Evolutionary conservation across 1,140 invertebrate species (phyloP).

Genomic region (Bombus terrestris): DNA sequence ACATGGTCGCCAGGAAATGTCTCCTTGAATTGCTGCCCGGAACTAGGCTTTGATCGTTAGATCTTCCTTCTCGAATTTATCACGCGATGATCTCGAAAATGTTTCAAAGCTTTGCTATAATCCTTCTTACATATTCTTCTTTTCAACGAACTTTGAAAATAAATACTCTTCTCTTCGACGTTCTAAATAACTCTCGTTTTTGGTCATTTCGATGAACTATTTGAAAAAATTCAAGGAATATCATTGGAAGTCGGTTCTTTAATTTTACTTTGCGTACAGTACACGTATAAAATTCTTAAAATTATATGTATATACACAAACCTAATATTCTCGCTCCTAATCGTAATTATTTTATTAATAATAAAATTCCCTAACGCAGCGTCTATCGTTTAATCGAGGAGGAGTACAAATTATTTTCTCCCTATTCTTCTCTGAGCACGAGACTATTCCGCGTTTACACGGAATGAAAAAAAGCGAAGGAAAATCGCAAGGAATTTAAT

Average conservation of each 20-base stretch:
- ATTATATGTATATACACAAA: neutral
- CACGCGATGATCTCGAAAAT: constrained; percentile 25
- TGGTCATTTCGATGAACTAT: neutral
- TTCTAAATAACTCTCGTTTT: neutral
- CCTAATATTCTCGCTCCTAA: neutral
- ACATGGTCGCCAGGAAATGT: constrained; percentile 28
- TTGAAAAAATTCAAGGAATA: neutral
- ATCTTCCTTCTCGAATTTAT: constrained; percentile 58
- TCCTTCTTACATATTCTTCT: neutral
- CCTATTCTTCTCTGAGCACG: neutral
- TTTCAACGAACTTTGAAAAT: constrained; percentile 9
- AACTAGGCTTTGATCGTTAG: constrained; percentile 28
- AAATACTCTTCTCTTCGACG: neutral
- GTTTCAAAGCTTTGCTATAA: constrained; percentile 20
- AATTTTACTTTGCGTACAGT: neutral
- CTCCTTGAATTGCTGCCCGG: constrained; percentile 21
- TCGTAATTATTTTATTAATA: neutral
- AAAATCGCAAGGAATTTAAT: constrained; percentile 17
- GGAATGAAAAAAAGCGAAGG: neutral
- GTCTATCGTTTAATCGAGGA: neutral
- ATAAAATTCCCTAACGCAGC: neutral
- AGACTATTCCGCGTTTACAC: neutral
- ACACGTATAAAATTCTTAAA: neutral
- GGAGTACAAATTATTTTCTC: neutral
- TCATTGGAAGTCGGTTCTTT: neutral